phyloP scores from a whole-genome alignment of 53 echinoderm and acorn worm genomes.

The Holothuria leucospilota region DNA sequence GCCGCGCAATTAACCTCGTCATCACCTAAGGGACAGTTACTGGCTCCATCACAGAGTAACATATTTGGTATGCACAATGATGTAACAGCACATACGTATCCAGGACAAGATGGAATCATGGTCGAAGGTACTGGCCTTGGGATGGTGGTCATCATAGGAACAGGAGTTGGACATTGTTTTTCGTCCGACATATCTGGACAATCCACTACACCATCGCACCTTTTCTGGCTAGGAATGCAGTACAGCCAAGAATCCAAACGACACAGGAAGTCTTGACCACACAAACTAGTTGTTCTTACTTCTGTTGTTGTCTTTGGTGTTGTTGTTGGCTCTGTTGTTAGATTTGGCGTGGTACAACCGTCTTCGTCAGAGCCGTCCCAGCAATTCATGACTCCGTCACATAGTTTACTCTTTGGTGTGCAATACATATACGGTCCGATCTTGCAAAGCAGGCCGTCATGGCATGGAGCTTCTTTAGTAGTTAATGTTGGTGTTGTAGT shows the following conservation, averaged over 20 bases:
- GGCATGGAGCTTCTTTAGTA: not conserved
- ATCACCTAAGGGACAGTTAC: conserved; percentile 35
- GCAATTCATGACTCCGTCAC: conserved; percentile 31
- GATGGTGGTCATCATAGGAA: not conserved
- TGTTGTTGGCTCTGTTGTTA: too few species aligned
- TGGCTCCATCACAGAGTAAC: conserved; percentile 19
- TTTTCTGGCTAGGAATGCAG: conserved; percentile 12
- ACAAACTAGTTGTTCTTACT: not conserved
- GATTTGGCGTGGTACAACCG: not conserved
- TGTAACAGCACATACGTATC: too few species aligned
- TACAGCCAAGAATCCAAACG: not conserved
- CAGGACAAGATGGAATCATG: too few species aligned
- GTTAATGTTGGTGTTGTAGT: not conserved
- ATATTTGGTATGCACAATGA: not conserved
- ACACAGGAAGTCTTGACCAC: not conserved
- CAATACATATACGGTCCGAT: conserved; percentile 17
- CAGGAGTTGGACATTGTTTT: not conserved
- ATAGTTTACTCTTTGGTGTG: conserved; percentile 11
- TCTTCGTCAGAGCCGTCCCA: conserved; percentile 30
- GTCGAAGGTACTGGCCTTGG: too few species aligned
- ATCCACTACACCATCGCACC: conserved; percentile 32
- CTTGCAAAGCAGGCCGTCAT: conserved; percentile 55
- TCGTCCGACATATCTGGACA: conserved; percentile 41
- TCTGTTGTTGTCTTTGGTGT: too few species aligned
- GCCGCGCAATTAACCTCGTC: conserved; percentile 44